Evolutionary conservation across 2,888 invertebrate species (phyloP), one percentile per base, ranked within the genome.

Genomic region (Ophion slaviceki): DNA sequence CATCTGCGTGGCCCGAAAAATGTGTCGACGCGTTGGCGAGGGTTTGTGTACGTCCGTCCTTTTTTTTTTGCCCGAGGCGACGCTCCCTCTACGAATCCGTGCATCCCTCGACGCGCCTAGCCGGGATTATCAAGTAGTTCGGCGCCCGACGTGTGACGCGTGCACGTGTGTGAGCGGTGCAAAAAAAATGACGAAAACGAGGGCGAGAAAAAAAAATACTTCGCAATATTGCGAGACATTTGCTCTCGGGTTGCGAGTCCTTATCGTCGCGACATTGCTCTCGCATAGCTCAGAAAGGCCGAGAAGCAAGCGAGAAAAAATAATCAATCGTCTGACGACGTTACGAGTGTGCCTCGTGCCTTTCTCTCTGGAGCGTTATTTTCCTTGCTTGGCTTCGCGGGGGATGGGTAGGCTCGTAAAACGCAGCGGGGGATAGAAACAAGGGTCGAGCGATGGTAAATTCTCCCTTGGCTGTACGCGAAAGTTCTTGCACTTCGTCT

Each of bases 101-200:
- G 40, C 64, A 32, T 10, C 62, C 59, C 71, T 57, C 45, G 36
- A 32, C 7, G 36, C 20, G 10, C 47, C 47, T 14, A 14, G 24
- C 24, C n/a, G 32, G 71, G 74, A 68, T 74, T 61, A 74, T 83
- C 74, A 79, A 83, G 74, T 72, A 66, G 57, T 72, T 72, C 11
- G 40, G n/a, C 10, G 47, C 36, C 40, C 47, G 47, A 47, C 14
- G 47, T 47, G 47, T 0, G 47, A 14, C 47, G 47, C 47, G 47
- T 11, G 14, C 47, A 47, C 47, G 47, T 14, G 47, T 6, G 5
- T 14, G 47, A 47, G 47, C 47, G 2, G 47, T 0, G 14, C 1
- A 47, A 47, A 47, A 47, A 47, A 47, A 47, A 47, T 11, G 14
- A n/a, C 32, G n/a, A 40, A 80, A 53, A 62, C 47, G 32, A 53